Conservation (phyloP, 2,888 invertebrate genomes). For the Agonopterix heracliana region DNA sequence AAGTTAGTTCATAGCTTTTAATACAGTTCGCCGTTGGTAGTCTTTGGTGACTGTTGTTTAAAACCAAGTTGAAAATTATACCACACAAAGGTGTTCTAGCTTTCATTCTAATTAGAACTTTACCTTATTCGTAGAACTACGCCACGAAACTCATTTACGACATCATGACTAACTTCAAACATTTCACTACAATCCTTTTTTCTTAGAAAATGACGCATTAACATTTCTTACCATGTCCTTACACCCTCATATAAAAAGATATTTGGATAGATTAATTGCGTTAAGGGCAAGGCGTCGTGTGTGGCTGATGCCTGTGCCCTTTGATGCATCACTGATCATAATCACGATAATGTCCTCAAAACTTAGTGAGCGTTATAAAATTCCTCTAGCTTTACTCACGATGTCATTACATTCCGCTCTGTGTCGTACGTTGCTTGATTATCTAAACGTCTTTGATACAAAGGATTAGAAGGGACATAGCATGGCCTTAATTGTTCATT, state of each 20-base stretch:
- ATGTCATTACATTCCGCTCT: conserved; percentile 43
- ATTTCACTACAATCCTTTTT: conserved; percentile 4
- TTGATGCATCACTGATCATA: conserved; percentile 59
- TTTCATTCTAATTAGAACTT: no score
- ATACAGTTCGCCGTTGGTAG: no score
- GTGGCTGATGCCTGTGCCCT: conserved; percentile 41
- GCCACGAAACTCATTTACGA: conserved; percentile 2
- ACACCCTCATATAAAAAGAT: conserved; percentile 29
- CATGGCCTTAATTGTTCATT: conserved; percentile 51
- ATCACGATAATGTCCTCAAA: conserved; percentile 60
- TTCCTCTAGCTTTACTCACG: conserved; percentile 57
- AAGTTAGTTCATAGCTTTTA: no score
- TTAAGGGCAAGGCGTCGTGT: conserved; percentile 60
- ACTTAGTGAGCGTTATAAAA: conserved; percentile 54
- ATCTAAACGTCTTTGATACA: conserved; percentile 60
- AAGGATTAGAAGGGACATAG: conserved; percentile 41
- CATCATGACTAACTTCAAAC: background rate
- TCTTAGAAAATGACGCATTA: conserved; percentile 18
- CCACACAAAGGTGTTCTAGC: no score
- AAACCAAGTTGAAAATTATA: no score
- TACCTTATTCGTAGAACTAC: background rate
- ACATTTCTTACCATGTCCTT: conserved; percentile 23
- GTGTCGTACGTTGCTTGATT: conserved; percentile 42
- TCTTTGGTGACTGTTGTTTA: no score
- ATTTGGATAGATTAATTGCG: conserved; percentile 50